Evolutionary conservation across 1,140 invertebrate genomes (phyloP).

Genomic region (Dendroctonus ponderosae): DNA sequence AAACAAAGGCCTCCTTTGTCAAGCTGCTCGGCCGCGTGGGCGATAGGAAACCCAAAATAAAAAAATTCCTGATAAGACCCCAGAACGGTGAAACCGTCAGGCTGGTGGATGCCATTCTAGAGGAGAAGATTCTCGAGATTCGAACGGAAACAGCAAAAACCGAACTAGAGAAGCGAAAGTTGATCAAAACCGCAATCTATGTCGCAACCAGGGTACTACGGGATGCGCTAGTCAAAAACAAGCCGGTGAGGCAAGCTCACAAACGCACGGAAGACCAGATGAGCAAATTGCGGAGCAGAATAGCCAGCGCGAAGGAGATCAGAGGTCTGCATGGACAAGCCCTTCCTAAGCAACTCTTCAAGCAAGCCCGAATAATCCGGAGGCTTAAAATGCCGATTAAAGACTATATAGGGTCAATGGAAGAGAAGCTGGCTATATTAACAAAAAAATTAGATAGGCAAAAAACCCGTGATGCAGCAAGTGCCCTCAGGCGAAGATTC

Average conservation of each 20-base stretch:
- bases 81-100: neutral
- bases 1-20: neutral
- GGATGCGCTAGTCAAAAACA: neutral
- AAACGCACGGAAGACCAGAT: constrained; percentile 1
- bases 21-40: neutral
- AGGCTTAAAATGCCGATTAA: neutral
- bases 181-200: neutral
- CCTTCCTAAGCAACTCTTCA: neutral
- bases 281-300: neutral
- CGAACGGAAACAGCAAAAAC: neutral
- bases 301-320: neutral
- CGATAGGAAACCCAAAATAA: too few relatives aligned
- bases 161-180: neutral
- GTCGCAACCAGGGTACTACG: neutral
- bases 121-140: constrained; percentile 2
- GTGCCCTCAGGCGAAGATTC: neutral
- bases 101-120: neutral
- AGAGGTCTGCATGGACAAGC: neutral
- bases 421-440: neutral
- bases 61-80: constrained; percentile 1
- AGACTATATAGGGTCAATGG: neutral
- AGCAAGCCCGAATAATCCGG: too few relatives aligned
- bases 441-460: neutral
- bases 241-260: neutral
- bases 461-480: neutral